phyloP scores from a whole-genome alignment of 2,888 invertebrate genomes.

The Automeris io region DNA sequence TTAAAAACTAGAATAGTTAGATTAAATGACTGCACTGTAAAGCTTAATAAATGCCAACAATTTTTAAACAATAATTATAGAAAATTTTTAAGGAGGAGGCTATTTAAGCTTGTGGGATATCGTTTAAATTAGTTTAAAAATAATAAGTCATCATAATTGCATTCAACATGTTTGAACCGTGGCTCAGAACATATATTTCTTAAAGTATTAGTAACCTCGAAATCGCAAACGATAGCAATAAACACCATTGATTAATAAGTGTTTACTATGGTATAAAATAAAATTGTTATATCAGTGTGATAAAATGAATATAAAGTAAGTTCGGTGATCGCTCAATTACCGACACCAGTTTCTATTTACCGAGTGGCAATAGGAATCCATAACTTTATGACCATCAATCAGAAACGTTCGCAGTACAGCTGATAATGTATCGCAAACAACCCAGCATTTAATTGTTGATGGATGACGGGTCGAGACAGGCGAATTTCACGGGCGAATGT shows the following conservation, averaged over 20 bases:
- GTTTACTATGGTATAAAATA: neutral
- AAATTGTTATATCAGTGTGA: slow-evolving; percentile 14
- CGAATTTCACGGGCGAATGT: slow-evolving; percentile 53
- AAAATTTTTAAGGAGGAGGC: too few species aligned
- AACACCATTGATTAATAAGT: neutral
- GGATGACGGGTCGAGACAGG: slow-evolving; percentile 46
- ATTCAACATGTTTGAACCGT: too few species aligned
- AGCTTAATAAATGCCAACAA: neutral
- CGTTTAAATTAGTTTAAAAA: too few species aligned
- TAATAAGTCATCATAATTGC: too few species aligned
- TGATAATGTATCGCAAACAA: slow-evolving; percentile 69
- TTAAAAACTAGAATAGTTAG: too few species aligned
- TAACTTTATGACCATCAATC: slow-evolving; percentile 63
- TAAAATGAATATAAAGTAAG: slow-evolving; percentile 32
- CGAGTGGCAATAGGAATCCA: slow-evolving; percentile 40
- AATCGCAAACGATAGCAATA: neutral
- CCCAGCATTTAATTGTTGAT: slow-evolving; percentile 72
- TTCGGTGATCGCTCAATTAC: slow-evolving; percentile 48
- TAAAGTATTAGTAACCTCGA: too few species aligned
- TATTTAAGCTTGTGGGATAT: too few species aligned
- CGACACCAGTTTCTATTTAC: slow-evolving; percentile 49
- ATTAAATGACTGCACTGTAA: neutral
- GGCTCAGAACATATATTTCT: too few species aligned
- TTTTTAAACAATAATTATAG: neutral
- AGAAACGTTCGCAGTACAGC: slow-evolving; percentile 53